Conservation (phyloP, 2,888 invertebrate species). For the Stegana nigrithorax region DNA sequence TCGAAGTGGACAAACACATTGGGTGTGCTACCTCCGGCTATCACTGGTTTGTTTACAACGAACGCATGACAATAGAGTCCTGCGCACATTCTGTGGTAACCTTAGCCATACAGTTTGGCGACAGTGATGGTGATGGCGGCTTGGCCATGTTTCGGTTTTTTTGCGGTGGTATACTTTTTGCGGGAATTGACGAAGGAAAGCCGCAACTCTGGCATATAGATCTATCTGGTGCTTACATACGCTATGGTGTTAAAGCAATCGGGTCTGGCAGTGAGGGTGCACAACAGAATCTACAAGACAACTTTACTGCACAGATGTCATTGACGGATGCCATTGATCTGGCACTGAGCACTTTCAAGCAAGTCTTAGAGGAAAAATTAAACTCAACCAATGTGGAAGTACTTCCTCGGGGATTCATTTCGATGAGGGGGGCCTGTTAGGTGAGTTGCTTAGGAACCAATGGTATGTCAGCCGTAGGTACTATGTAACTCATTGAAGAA, state of each 20-base stretch:
- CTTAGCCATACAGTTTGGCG: conserved; percentile 98
- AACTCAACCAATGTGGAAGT: conserved; percentile 98
- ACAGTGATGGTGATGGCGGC: conserved; percentile 96
- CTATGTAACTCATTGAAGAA: no score
- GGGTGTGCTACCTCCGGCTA: conserved; percentile 97
- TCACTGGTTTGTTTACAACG: conserved; percentile 98
- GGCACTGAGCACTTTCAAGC: conserved; percentile 85
- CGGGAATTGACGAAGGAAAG: conserved; percentile 89
- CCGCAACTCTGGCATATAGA: conserved; percentile 98
- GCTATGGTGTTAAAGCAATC: conserved; percentile 98
- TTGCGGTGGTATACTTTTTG: conserved; percentile 98
- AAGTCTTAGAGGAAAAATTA: conserved; percentile 99
- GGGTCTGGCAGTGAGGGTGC: conserved; percentile 99
- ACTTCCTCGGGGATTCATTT: no score
- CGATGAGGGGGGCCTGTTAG: no score
- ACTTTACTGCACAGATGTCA: conserved; percentile 88
- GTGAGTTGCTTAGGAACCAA: no score
- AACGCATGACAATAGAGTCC: conserved; percentile 96
- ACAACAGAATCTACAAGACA: conserved; percentile 88
- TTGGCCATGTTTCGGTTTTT: conserved; percentile 97
- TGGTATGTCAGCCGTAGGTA: no score
- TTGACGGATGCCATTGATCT: conserved; percentile 89
- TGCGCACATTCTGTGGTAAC: conserved; percentile 99
- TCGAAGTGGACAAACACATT: conserved; percentile 97
- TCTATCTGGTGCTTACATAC: conserved; percentile 97